Evolutionary conservation across 2,888 invertebrate species (phyloP).

Genomic region (Drosophila gaucha): DNA sequence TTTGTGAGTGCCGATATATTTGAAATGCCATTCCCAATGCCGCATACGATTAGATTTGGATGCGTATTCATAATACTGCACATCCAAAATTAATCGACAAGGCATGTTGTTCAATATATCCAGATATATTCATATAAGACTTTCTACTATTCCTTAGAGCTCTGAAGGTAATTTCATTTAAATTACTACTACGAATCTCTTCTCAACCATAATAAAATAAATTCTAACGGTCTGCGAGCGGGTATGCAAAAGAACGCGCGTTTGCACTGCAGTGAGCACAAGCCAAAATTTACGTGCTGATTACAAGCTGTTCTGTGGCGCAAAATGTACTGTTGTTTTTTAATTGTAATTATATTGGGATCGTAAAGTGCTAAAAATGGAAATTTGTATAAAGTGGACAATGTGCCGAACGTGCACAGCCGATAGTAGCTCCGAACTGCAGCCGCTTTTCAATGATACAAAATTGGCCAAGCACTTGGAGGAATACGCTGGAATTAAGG

Average conservation of each 20-base stretch:
- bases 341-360: background rate
- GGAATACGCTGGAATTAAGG: constrained; percentile 76
- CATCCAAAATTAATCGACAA: background rate
- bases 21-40: background rate
- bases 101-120: too few species aligned
- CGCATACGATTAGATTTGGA: background rate
- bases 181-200: too few species aligned
- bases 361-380: constrained; percentile 54
- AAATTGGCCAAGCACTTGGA: constrained; percentile 61
- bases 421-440: constrained; percentile 45
- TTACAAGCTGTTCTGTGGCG: constrained; percentile 4
- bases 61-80: background rate
- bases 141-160: background rate
- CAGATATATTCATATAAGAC: background rate
- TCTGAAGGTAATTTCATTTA: too few species aligned
- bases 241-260: background rate
- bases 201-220: too few species aligned
- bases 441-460: constrained; percentile 60
- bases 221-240: background rate
- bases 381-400: constrained; percentile 82
- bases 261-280: constrained; percentile 1
- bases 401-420: constrained; percentile 78
- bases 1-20: constrained; percentile 1
- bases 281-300: background rate
- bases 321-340: constrained; percentile 11